Evolutionary conservation across 2,797 vertebrate genomes (phyloP).

Genomic region (Myiothlypis coronata): DNA sequence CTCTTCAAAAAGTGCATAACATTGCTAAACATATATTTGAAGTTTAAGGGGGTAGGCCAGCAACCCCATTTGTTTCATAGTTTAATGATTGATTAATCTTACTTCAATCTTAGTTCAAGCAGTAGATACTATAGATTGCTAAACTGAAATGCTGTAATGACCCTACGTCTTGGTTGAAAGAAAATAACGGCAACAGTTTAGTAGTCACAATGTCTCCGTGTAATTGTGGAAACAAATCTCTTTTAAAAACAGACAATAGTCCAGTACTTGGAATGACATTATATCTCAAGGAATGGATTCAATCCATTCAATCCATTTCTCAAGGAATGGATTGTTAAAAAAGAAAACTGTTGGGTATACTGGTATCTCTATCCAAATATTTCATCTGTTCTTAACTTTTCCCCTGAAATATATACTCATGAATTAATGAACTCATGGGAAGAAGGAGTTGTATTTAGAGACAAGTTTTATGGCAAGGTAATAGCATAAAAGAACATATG

Average conservation of each 20-base stretch:
- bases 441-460: neutral
- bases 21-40: neutral
- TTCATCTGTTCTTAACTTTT: neutral
- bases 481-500: neutral
- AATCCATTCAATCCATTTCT: too few relatives aligned
- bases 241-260: neutral
- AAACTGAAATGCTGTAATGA: neutral
- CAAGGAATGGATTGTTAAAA: neutral
- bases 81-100: neutral
- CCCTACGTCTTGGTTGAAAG: neutral
- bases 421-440: neutral
- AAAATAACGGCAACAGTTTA: neutral
- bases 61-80: neutral
- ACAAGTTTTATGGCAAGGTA: neutral
- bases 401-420: neutral
- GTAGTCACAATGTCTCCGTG: neutral
- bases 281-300: neutral
- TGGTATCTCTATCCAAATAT: neutral
- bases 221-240: neutral
- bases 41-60: neutral
- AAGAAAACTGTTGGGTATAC: rapidly evolving
- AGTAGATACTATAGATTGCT: neutral
- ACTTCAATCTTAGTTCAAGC: neutral
- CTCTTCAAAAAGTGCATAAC: neutral
- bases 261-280: neutral